phyloP scores from a whole-genome alignment of 2,113 vertebrate species.

The Azemiops feae region DNA sequence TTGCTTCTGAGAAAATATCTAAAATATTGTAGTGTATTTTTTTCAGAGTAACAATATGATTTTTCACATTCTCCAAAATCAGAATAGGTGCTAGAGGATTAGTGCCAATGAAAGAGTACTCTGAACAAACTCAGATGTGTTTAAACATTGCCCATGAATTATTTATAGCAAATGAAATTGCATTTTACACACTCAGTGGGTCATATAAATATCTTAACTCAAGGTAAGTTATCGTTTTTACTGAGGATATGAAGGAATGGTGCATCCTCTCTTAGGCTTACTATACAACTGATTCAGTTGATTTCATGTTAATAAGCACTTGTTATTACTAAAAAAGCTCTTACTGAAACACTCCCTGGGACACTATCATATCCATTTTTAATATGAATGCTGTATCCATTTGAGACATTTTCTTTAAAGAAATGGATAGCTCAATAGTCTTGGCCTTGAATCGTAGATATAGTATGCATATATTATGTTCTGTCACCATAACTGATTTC shows the following conservation, averaged over 20 bases:
- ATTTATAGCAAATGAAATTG: background rate
- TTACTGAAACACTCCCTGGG: background rate
- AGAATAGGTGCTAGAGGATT: background rate
- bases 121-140: background rate
- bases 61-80: background rate
- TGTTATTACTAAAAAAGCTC: background rate
- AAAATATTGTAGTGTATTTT: background rate
- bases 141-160: background rate
- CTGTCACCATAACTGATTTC: background rate
- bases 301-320: background rate
- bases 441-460: background rate
- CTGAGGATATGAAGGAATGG: background rate
- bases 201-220: background rate
- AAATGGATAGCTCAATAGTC: background rate
- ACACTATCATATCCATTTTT: background rate
- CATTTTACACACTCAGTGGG: background rate
- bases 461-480: background rate
- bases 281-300: background rate
- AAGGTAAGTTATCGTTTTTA: constrained; percentile 2
- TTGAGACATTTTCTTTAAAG: background rate
- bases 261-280: background rate
- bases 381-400: background rate
- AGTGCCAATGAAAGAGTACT: background rate
- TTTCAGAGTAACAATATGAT: background rate
- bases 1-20: background rate